phyloP scores from a whole-genome alignment of 2,888 invertebrate genomes.

The Unio delphinus region DNA sequence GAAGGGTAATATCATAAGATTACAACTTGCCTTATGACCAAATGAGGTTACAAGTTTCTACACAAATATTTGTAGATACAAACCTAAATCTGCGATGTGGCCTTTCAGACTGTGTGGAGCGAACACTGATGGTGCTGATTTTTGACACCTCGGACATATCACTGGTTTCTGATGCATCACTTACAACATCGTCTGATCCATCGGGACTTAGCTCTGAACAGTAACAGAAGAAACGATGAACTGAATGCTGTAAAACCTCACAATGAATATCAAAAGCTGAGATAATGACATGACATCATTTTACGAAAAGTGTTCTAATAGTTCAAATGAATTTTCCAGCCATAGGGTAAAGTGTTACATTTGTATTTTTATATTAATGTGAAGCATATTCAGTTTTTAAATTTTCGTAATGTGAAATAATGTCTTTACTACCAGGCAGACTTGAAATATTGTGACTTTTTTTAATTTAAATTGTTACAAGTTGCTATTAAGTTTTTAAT shows the following conservation, averaged over 20 bases:
- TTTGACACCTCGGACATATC: conserved; percentile 75
- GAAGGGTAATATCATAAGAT: no score
- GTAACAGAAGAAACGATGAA: neutral
- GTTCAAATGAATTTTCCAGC: neutral
- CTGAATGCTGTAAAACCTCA: no score
- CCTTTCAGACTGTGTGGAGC: conserved; percentile 95
- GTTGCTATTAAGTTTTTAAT: no score
- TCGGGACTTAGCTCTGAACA: conserved; percentile 59
- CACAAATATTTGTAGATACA: neutral
- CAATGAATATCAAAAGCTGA: neutral
- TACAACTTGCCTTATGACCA: neutral
- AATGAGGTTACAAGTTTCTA: neutral
- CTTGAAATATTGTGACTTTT: no score
- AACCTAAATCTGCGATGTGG: conserved; percentile 79
- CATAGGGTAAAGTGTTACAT: no score
- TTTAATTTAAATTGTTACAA: no score
- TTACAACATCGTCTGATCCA: conserved; percentile 71
- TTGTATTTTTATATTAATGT: no score
- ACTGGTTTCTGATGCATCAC: conserved; percentile 72
- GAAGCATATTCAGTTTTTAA: no score
- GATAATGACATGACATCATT: neutral
- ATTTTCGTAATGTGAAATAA: no score
- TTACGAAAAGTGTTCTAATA: neutral
- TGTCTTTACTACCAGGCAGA: no score
- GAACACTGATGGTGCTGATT: conserved; percentile 78